Evolutionary conservation across 1,140 invertebrate genomes (phyloP), one percentile per base, ranked within the genome.

Genomic region (Wasmannia auropunctata): DNA sequence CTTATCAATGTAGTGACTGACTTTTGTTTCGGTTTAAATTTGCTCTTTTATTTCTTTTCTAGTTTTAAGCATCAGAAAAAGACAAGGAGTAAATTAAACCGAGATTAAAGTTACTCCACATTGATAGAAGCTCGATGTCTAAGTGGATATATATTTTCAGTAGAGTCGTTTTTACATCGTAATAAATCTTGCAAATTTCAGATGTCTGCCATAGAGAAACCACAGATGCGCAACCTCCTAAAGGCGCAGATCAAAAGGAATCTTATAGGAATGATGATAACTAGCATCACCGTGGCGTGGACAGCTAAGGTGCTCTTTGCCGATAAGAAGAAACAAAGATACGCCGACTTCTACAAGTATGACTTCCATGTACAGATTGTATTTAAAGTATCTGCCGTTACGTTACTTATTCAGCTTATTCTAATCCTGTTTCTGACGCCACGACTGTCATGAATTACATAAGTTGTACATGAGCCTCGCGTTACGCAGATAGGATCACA

Each of bases 291-390:
- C 11, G 1, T 1, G 7, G 22, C 79, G 0, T 0, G 11, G 0
- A 2, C 11, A 1, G 69, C 2, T 19, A 83, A 74, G 8, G 5
- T 83, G 25, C 0, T 83, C 5, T 19, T 83, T 4, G 1, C 0
- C 10, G 79, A 83, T 22, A 56, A 6, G 25, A 83, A 37, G 28
- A 58, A 72, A 46, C 67, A 25, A 2, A 83, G 14, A 83, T 83
- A 83, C 2, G 8, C 25, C 0, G 51, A 83, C 1, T 83, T 83
- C 25, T 83, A 83, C 51, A 83, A 60, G 79, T 83, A 46, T n/a
- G n/a, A n/a, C n/a, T n/a, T n/a, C n/a, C n/a, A n/a, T n/a, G n/a
- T 70, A n/a, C 25, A 72, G 19, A 10, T n/a, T 58, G 14, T 56
- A 31, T 31, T 4, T n/a, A 14, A 43, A 40, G 5, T 34, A 8